A percentile compares a stretch with the other conserved stretches of the same genome.
These are phyloP conservation scores for Dromococcyx pavoninus DNA, from an alignment of 2,797 vertebrate species.

Conservation along the genomic window DNA sequence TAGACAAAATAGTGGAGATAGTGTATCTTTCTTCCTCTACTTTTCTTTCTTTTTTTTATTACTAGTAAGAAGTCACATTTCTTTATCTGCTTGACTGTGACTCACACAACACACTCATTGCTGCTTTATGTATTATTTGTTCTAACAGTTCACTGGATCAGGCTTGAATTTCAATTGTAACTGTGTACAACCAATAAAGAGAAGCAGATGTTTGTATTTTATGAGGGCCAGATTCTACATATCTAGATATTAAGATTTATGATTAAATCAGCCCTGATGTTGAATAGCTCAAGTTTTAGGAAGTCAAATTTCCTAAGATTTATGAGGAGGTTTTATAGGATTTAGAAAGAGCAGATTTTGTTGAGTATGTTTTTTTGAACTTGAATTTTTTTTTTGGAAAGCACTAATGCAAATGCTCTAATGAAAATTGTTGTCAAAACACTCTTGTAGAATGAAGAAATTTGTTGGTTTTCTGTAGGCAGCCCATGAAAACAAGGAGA, in stretches of 20 bases:
- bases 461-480: neutral
- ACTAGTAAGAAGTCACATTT: neutral
- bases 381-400: neutral
- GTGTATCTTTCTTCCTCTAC: too few species aligned
- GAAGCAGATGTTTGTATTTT: neutral
- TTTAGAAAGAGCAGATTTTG: neutral
- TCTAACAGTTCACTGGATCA: neutral
- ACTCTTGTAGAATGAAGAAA: neutral
- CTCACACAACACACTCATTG: neutral
- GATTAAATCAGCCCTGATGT: neutral
- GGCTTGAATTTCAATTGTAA: neutral
- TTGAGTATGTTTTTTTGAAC: neutral
- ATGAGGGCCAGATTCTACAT: fast-evolving
- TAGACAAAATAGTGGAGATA: neutral
- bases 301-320: neutral
- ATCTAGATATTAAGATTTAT: neutral
- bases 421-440: neutral
- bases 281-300: neutral
- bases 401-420: neutral
- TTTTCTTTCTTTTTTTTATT: neutral
- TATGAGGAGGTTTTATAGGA: neutral
- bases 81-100: neutral
- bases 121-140: neutral
- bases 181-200: neutral
- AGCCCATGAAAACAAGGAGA: neutral